A percentile compares a stretch with the other conserved stretches of the same genome.
These are phyloP conservation scores for Ectropis crepuscularia DNA, from an alignment of 2,888 invertebrate genomes.

Conservation along the genomic window DNA sequence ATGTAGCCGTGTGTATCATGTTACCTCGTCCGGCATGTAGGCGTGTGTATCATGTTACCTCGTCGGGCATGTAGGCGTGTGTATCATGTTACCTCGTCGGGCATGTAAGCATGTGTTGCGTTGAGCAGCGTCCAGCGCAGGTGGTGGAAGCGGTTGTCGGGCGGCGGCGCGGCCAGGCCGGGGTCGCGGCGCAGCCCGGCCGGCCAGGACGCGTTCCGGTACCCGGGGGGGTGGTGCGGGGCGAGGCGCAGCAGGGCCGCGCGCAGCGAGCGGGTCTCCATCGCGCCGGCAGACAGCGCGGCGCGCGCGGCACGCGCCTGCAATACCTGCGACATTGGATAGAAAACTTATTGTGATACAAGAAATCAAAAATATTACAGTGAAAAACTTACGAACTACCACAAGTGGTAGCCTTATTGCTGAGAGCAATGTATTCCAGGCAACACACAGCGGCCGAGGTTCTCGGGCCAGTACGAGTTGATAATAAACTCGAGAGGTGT, in stretches of 20 bases:
- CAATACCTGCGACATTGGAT: no score
- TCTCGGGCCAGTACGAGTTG: no score
- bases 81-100: slow-evolving; percentile 93
- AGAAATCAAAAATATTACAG: no score
- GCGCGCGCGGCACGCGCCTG: slow-evolving; percentile 85
- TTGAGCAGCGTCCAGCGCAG: slow-evolving; percentile 95
- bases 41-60: no score
- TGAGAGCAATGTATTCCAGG: no score
- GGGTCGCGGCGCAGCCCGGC: slow-evolving; percentile 84
- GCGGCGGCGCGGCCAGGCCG: slow-evolving; percentile 67
- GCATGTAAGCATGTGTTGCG: slow-evolving; percentile 91
- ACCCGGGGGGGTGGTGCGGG: slow-evolving; percentile 58
- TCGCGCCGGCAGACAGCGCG: slow-evolving; percentile 60
- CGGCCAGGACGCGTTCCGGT: slow-evolving; percentile 91
- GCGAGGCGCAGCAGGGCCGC: slow-evolving; percentile 49
- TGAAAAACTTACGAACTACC: no score
- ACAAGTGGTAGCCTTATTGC: no score
- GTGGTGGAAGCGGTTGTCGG: slow-evolving; percentile 89
- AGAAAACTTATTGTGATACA: no score
- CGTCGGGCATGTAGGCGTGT: slow-evolving; percentile 92
- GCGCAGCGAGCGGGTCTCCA: slow-evolving; percentile 43
- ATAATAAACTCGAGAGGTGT: no score
- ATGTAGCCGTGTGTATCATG: no score
- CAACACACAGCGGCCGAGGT: no score
- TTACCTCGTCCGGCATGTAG: no score